Conservation (phyloP, 1,140 invertebrate genomes). For the honey bee (Apis mellifera) region Amel_HAv3.1 CM009939.2:9840501-9841000, state of each 20-base stretch:
- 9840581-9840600: constrained; percentile 2
- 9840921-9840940: too few species aligned
- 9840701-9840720: neutral
- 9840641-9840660: neutral
- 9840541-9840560: neutral
- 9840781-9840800: neutral
- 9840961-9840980: too few species aligned
- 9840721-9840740: neutral
- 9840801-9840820: neutral
- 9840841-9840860: neutral
- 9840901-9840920: too few species aligned
- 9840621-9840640: constrained; percentile 27
- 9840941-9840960: too few species aligned
- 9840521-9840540: neutral
- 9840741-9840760: constrained; percentile 12
- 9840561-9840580: neutral
- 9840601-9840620: constrained; percentile 33
- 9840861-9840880: too few species aligned
- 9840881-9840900: too few species aligned
- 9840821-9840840: neutral
- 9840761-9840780: neutral
- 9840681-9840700: constrained; percentile 9
- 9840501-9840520: neutral
- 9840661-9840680: neutral
- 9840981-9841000: too few species aligned